phyloP scores from a whole-genome alignment of 2,888 invertebrate species.

The Drosophila subquinaria region DNA sequence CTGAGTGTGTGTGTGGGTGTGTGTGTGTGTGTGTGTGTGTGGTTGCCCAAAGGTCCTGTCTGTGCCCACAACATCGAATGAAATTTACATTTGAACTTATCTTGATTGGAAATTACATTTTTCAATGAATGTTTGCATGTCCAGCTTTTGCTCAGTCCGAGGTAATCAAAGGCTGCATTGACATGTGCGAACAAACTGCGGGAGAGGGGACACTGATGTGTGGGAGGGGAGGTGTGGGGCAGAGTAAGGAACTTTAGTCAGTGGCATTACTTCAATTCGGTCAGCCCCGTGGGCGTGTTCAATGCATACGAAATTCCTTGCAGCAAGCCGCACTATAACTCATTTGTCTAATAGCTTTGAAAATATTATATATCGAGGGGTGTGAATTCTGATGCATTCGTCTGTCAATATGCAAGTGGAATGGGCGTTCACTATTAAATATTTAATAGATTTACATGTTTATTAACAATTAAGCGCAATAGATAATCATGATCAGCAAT shows the following conservation, averaged over 20 bases:
- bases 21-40: not conserved
- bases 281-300: conserved; percentile 24
- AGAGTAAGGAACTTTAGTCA: not conserved
- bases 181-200: conserved; percentile 16
- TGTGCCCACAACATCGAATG: conserved; percentile 1
- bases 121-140: conserved; percentile 57
- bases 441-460: conserved; percentile 16
- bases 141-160: conserved; percentile 29
- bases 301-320: conserved; percentile 59
- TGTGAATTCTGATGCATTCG: conserved; percentile 23
- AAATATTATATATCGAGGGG: conserved; percentile 20
- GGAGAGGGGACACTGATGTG: not conserved
- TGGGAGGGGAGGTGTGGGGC: not conserved
- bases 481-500: not conserved
- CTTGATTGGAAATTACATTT: conserved; percentile 66
- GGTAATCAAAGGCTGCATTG: conserved; percentile 58
- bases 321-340: conserved; percentile 50
- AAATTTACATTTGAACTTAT: conserved; percentile 68
- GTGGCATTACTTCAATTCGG: conserved; percentile 3
- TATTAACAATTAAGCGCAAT: conserved; percentile 22
- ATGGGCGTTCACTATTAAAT: conserved; percentile 10
- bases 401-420: conserved; percentile 23
- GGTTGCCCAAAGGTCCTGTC: conserved; percentile 1
- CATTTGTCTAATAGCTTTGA: conserved; percentile 59
- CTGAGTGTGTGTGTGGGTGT: not conserved